Conservation (phyloP, 1,140 invertebrate species). For the Drosophila murphyi region DNA sequence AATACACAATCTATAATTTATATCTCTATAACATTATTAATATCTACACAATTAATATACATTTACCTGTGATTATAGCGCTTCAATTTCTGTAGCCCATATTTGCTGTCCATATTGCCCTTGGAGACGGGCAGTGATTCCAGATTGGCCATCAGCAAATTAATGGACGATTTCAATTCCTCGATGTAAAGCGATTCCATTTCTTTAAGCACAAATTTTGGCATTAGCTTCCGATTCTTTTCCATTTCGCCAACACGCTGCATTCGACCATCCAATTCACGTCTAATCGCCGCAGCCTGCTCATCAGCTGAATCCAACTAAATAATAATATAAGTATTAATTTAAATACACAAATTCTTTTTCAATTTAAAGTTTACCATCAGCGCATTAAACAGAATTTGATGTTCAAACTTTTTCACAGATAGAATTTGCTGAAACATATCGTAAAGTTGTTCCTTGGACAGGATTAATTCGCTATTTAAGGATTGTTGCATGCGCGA, state of each 20-base stretch:
- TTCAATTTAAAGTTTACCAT: constrained; percentile 88
- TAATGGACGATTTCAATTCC: constrained; percentile 98
- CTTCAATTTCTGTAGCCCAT: constrained; percentile 97
- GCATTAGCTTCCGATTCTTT: constrained; percentile 99
- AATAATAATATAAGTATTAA: constrained; percentile 32
- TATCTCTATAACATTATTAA: too few relatives aligned
- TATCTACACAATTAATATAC: neutral
- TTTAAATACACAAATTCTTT: neutral
- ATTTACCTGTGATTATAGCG: constrained; percentile 97
- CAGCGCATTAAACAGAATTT: constrained; percentile 99
- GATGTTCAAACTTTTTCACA: constrained; percentile 99
- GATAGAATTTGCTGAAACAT: constrained; percentile 99
- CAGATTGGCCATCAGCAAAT: constrained; percentile 98
- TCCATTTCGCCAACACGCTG: constrained; percentile 99
- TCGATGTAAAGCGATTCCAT: constrained; percentile 99
- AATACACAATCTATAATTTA: neutral
- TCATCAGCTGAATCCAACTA: constrained; percentile 99
- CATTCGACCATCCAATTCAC: constrained; percentile 98
- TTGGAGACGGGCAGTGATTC: constrained; percentile 99
- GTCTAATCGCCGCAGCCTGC: constrained; percentile 99
- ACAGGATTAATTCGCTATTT: constrained; percentile 95
- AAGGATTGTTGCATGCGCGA: constrained; percentile 94
- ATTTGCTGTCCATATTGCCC: constrained; percentile 98
- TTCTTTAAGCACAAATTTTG: constrained; percentile 99
- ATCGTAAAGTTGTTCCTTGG: constrained; percentile 99